A percentile compares a stretch with the other conserved stretches of the same genome.
Evolutionary conservation across 2,797 vertebrate species (phyloP).

Genomic region (Pelodytes ibericus): DNA sequence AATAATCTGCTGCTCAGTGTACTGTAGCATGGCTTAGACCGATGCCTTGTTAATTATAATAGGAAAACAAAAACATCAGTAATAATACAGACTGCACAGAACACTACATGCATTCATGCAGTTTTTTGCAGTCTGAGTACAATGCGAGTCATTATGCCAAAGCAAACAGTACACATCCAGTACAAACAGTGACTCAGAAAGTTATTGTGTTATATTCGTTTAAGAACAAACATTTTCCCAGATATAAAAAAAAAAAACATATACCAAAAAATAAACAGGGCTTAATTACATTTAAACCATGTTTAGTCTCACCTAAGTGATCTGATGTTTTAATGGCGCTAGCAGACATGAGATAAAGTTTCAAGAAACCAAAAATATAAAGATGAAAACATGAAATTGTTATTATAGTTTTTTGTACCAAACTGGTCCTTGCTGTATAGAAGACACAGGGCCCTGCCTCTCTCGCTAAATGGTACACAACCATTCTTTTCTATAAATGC

Average conservation of each 20-base stretch:
- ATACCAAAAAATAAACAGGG: not conserved
- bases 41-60: conserved; percentile 1
- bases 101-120: conserved; percentile 35
- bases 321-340: not conserved
- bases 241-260: not conserved
- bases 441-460: no score
- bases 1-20: not conserved
- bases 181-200: conserved; percentile 45
- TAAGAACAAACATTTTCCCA: conserved; percentile 16
- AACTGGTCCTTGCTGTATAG: no score
- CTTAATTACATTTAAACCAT: not conserved
- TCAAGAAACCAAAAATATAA: no score
- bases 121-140: conserved; percentile 18
- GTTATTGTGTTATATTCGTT: conserved; percentile 5
- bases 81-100: conserved; percentile 22
- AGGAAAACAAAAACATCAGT: conserved; percentile 10
- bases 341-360: not conserved
- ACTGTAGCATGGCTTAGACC: not conserved
- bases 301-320: not conserved
- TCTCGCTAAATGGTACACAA: no score
- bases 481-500: no score
- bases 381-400: no score
- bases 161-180: conserved; percentile 24
- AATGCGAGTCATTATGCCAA: conserved; percentile 26
- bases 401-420: no score